Evolutionary conservation across 2,888 invertebrate species (phyloP), one percentile per base, ranked within the genome.

Genomic region (Coleophora deauratella): DNA sequence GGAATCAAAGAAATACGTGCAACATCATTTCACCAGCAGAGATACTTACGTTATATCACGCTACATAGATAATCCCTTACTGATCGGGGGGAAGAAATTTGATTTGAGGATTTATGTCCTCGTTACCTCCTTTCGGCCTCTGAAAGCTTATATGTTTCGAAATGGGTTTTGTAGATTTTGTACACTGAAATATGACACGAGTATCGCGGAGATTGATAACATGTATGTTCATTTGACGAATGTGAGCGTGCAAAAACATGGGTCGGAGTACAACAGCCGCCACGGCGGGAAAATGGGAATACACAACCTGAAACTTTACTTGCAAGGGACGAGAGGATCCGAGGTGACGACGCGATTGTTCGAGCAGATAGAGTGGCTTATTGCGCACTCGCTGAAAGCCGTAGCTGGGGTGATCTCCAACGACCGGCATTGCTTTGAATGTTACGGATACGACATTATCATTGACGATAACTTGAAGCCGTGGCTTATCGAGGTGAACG

Each of bases 201-300:
- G 93, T 70, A 92, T 93, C 33, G 93, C 93, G 33, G 95, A 95
- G 71, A 78, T 94, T 55, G 96, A 96, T 72, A 97, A 94, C 70
- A 94, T 95, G 91, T 98, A 96, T 64, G 94, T 97, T 40, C 98
- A 98, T 85, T 87, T 98, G 40, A 98, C 98, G 9, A 98, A 98
- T 70, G 98, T 98, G 3, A 97, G 98, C 44, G 96, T 98, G n/a
- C 98, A 99, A 76, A 98, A 97, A 74, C 96, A 97, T 66, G 97
- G 97, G 52, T 94, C 94, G 27, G 97, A 97, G 67, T 98, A 98
- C 71, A 98, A 98, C 72, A 92, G 90, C 49, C 88, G 96, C 38
- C 97, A 98, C 63, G 98, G 98, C 8, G 98, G 98, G 0, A 98
- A 98, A 82, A 91, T 97, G 89, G 96, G 95, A 40, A 92, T 97